Percentiles rank a stretch among this genome's conserved stretches.
phyloP scores from a whole-genome alignment of 2,113 vertebrate species.

The Otolemur garnettii region DNA sequence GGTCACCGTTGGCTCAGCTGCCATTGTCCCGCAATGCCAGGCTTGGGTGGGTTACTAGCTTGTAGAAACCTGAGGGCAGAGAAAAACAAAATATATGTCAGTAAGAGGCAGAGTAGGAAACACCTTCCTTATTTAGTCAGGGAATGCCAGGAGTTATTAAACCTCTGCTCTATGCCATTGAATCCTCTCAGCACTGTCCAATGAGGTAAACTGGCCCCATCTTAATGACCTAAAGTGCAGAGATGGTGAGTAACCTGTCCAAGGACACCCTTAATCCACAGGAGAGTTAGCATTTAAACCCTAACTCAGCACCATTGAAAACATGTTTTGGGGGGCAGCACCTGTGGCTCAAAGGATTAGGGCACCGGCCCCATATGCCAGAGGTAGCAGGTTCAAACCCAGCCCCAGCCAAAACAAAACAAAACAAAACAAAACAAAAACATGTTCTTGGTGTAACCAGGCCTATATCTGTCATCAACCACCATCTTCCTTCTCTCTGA shows the following conservation, averaged over 20 bases:
- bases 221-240: background rate
- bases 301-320: background rate
- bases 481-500: slow-evolving; percentile 1
- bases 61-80: slow-evolving; percentile 36
- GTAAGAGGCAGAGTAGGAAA: background rate
- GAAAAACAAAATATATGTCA: slow-evolving; percentile 19
- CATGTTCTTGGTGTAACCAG: background rate
- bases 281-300: background rate
- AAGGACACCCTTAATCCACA: background rate
- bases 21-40: background rate
- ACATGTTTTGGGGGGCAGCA: background rate
- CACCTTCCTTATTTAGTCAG: background rate
- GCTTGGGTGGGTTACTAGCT: background rate
- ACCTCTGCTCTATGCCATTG: background rate
- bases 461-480: background rate
- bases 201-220: background rate
- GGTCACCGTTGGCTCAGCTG: background rate
- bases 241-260: background rate
- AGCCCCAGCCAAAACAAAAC: too few species aligned
- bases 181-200: background rate
- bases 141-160: background rate
- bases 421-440: background rate
- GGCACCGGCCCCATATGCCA: too few species aligned
- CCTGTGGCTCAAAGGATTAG: too few species aligned
- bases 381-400: too few species aligned